These are phyloP conservation scores for Drosophila histrio DNA, from an alignment of 2,888 invertebrate species.

Conservation along the genomic window DNA sequence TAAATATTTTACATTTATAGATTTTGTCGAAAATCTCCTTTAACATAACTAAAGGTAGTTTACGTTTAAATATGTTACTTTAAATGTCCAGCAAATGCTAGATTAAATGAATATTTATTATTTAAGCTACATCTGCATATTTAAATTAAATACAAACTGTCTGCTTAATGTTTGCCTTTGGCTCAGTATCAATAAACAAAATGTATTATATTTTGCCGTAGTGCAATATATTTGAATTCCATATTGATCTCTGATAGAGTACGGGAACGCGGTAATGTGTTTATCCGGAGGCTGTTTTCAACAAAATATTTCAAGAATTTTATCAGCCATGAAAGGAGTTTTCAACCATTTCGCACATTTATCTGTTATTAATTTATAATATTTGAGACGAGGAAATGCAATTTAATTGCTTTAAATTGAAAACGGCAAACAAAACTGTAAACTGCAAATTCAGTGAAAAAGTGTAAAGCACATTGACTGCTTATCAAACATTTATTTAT, in stretches of 20 bases:
- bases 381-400: constrained; percentile 1
- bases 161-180: constrained; percentile 4
- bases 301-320: constrained; percentile 16
- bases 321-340: constrained; percentile 4
- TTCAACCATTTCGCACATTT: background rate
- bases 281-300: constrained; percentile 22
- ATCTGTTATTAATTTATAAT: constrained; percentile 14
- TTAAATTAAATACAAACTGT: constrained; percentile 1
- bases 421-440: constrained; percentile 1
- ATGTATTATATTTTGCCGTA: constrained; percentile 22
- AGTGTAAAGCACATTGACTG: constrained; percentile 47
- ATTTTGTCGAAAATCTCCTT: background rate
- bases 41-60: background rate
- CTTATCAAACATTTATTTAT: constrained; percentile 77
- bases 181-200: constrained; percentile 14
- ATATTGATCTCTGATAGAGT: constrained; percentile 4
- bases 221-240: background rate
- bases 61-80: background rate
- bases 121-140: background rate
- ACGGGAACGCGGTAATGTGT: constrained; percentile 11
- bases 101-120: background rate
- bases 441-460: constrained; percentile 22
- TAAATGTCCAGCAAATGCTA: background rate
- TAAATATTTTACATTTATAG: background rate
- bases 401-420: constrained; percentile 23